Conservation (phyloP, 2,797 vertebrate genomes). For the Protonibea diacanthus region DNA sequence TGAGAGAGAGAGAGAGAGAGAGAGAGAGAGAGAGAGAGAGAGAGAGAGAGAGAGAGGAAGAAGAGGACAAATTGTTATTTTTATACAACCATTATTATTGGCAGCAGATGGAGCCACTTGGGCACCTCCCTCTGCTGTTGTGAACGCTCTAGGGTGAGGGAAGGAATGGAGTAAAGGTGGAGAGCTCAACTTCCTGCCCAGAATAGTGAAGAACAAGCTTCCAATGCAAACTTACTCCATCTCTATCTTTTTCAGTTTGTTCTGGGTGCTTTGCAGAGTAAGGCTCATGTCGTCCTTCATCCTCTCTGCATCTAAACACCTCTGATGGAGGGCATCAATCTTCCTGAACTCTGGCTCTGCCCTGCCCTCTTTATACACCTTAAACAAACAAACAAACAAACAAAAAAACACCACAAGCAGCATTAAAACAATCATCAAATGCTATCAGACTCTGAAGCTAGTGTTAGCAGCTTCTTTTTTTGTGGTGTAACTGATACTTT, state of each 20-base stretch:
- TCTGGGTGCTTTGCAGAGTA: slow-evolving; percentile 89
- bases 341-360: slow-evolving; percentile 89
- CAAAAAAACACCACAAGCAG: slow-evolving; percentile 8
- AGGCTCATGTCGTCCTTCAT: slow-evolving; percentile 90
- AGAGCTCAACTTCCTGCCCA: background rate
- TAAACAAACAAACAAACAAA: background rate
- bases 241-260: slow-evolving; percentile 91
- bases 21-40: background rate
- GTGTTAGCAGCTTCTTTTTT: background rate
- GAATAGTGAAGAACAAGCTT: background rate
- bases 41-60: too few species aligned
- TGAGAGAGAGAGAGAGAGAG: slow-evolving; percentile 4
- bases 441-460: background rate
- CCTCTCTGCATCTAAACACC: slow-evolving; percentile 90
- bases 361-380: slow-evolving; percentile 90
- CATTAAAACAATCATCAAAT: slow-evolving; percentile 30
- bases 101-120: slow-evolving; percentile 14
- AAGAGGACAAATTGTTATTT: slow-evolving; percentile 7
- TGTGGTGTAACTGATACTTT: slow-evolving; percentile 5
- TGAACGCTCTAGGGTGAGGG: background rate
- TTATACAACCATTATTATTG: slow-evolving; percentile 1
- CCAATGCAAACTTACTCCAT: slow-evolving; percentile 87
- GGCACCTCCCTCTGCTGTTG: background rate
- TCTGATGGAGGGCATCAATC: slow-evolving; percentile 92
- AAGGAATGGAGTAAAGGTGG: background rate